phyloP scores from a whole-genome alignment of 2,797 vertebrate genomes.

The Anableps anableps region DNA sequence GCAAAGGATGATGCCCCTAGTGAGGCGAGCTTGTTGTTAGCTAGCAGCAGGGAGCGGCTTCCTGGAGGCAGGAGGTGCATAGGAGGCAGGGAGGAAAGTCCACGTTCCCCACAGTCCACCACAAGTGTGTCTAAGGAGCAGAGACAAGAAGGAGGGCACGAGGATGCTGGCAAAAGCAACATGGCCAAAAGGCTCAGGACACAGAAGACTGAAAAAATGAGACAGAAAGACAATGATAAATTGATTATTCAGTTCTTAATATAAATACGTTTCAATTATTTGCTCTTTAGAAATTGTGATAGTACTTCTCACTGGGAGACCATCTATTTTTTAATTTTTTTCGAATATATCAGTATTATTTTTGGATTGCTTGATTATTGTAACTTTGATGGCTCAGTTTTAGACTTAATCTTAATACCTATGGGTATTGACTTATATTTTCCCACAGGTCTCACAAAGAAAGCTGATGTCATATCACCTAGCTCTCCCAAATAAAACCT shows the following conservation, averaged over 20 bases:
- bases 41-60: conserved; percentile 90
- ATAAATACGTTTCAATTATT: conserved; percentile 17
- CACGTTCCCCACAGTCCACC: conserved; percentile 92
- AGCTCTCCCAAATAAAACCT: no score
- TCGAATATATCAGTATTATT: neutral
- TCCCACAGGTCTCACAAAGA: no score
- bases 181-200: conserved; percentile 84
- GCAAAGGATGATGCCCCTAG: conserved; percentile 88
- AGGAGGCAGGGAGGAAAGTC: conserved; percentile 87
- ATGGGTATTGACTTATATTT: no score
- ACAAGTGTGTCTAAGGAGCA: conserved; percentile 82
- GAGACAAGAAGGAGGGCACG: conserved; percentile 90
- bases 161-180: conserved; percentile 76
- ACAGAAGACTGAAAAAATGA: conserved; percentile 80
- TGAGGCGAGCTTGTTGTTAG: conserved; percentile 92
- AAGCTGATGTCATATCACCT: no score
- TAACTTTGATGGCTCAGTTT: neutral
- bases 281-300: neutral
- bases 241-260: conserved; percentile 19
- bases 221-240: conserved; percentile 1
- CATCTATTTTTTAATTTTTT: neutral
- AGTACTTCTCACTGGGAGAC: neutral
- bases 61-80: conserved; percentile 87
- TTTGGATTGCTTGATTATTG: neutral
- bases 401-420: neutral